Evolutionary conservation across 2,797 vertebrate genomes (phyloP), one percentile per base, ranked within the genome.

Genomic region (Notamacropus eugenii): DNA sequence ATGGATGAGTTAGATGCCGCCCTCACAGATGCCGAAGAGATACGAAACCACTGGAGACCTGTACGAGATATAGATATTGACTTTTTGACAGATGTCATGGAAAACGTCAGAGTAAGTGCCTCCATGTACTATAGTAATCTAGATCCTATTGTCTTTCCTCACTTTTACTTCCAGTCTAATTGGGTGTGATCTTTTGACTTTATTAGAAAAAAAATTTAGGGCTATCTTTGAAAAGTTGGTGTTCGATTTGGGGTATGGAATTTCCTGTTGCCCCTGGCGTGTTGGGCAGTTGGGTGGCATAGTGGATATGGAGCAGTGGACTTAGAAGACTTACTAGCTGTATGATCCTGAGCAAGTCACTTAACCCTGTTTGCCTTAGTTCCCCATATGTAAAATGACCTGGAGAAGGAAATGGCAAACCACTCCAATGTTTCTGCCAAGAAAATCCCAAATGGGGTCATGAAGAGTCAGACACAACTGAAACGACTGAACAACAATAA

Each of bases 81-180:
- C 52, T 52, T 4, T 52, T 52, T 52, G 52, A 52, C 4, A 4
- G 52, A 52, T 52, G 52, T 52, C 52, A 52, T 52, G 52, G 52
- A 52, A 52, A 52, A 4, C 52, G 4, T 52, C 52, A 52, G 52
- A 52, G 52, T 99, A 98, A 99, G 99, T 95, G 19, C 57, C 67
- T 0, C 67, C 46, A 13, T 40, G 8, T 82, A 19, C 6, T 2
- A 46, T 9, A 24, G 6, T 82, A 82, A 40, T 82, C n/a, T 82
- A 82, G 67, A 24, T 82, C 3, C 8, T 74, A 40, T 82, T 82
- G 16, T 82, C 19, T 82, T 82, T 24, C 24, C 67, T 82, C 40
- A 24, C 19, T 10, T 46, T 22, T 82, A 40, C n/a, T 82, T 46
- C 34, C 34, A 40, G n/a, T n/a, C 62, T 19, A 67, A 34, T 5